Evolutionary conservation across 2,888 invertebrate species (phyloP), one percentile per base, ranked within the genome.

Genomic region (Oscheius sp.): DNA sequence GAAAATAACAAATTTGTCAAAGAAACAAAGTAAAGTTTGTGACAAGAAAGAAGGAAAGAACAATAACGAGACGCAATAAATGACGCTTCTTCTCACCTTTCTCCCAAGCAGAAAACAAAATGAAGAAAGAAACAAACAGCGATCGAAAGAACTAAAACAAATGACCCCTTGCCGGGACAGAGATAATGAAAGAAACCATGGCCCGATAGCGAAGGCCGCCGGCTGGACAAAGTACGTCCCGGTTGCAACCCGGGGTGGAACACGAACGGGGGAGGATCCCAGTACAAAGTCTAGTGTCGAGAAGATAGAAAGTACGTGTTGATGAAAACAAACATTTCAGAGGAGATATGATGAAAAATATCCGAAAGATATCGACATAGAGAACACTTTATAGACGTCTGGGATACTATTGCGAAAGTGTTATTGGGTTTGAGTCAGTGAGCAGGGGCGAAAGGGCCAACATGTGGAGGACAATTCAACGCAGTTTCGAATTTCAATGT

Each of bases 171-270:
- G 45, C n/a, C n/a, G 9, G 41, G 29, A 12, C 66, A 23, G 66
- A 35, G 43, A 46, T 63, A 23, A 43, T 23, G 45, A 21, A 13
- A 45, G 25, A 61, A 27, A 35, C 49, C 27, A 25, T 25, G 46
- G 66, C 61, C 35, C 35, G 66, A 66, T 66, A 66, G 49, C 66
- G 49, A 52, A 66, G 66, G 66, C 49, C 66, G 52, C 66, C 52
- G 27, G 66, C 66, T 66, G 66, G 66, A 66, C 66, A 66, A 66
- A 66, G 66, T 66, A 27, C 66, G 35, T 49, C 49, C 27, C 27
- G 27, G 59, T 18, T 43, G 61, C 58, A 16, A 29, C 18, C n/a
- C 23, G 18, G 3, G 46, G 49, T 23, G 45, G 29, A 45, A 64
- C 46, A 66, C 49, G 49, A 49, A 23, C 13, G 23, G 64, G 25